Evolutionary conservation across 2,888 invertebrate species (phyloP).

Genomic region (Osmoderma eremita): DNA sequence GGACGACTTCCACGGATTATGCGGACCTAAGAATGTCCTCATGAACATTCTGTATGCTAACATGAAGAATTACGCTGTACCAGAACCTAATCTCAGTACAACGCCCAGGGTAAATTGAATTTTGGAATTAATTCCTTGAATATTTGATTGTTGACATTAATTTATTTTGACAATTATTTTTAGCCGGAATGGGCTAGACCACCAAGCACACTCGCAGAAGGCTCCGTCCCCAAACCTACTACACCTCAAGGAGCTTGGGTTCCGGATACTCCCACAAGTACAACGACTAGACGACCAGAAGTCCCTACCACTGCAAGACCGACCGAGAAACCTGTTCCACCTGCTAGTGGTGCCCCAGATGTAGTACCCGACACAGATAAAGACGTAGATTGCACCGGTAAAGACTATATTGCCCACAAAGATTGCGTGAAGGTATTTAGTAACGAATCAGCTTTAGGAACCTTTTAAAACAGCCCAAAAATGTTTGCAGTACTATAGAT

Average conservation of each 20-base stretch:
- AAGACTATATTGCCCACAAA: slow-evolving; percentile 69
- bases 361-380: slow-evolving; percentile 42
- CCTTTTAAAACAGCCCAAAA: slow-evolving; percentile 10
- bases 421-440: slow-evolving; percentile 68
- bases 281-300: slow-evolving; percentile 46
- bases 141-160: background rate
- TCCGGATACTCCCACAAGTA: slow-evolving; percentile 46
- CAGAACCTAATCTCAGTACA: slow-evolving; percentile 72
- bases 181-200: slow-evolving; percentile 87
- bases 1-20: slow-evolving; percentile 89
- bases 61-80: slow-evolving; percentile 77
- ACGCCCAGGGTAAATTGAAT: slow-evolving; percentile 71
- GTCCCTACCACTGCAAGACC: too few relatives aligned
- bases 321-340: slow-evolving; percentile 7
- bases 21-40: slow-evolving; percentile 80
- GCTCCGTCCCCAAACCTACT: slow-evolving; percentile 51
- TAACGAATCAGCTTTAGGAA: background rate
- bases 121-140: background rate
- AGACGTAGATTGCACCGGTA: slow-evolving; percentile 67
- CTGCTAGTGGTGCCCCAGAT: slow-evolving; percentile 37
- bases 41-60: slow-evolving; percentile 77
- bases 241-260: slow-evolving; percentile 54
- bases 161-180: slow-evolving; percentile 47
- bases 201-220: slow-evolving; percentile 71
- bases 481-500: slow-evolving; percentile 81